Evolutionary conservation across 2,888 invertebrate species (phyloP), one percentile per base, ranked within the genome.

Genomic region (Apoda limacodes): DNA sequence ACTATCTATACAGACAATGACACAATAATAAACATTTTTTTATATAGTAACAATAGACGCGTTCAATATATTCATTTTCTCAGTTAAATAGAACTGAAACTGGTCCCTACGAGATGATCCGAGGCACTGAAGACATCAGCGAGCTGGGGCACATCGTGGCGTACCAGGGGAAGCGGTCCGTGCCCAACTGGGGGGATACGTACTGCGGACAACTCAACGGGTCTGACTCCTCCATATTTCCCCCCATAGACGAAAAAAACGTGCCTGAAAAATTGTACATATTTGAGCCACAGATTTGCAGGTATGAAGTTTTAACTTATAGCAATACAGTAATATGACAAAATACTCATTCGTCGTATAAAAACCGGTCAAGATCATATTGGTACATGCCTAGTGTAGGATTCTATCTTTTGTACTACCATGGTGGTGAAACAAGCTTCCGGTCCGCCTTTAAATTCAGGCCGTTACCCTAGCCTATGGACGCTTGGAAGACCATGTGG

Each of bases 231-330:
- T 57, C 84, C 0, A 69, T 84, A 19, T 85, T 82, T 59, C 64
- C 83, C 0, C 84, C 84, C 0, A 66, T 83, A 12, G 54, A 69
- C 5, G 60, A 65, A 25, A 50, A 41, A 7, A 50, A 67, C 4
- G 58, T 69, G 1, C 61, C 68, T 0, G 38, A 63, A 12, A 66
- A 46, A 28, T 40, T 85, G 9, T 71, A 82, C 32, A 69, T 68
- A 0, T 86, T 82, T 35, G 72, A 82, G 26, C 66, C 83, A 1
- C 85, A 86, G 37, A 57, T 85, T 19, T 87, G 86, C 75, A 76
- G 85, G 83, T 84, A 45, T 42, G 46, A 37, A 3, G 9, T 12
- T 22, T 12, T 19, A 3, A 12, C 25, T 19, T 13, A 25, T 23
- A 9, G 10, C 15, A n/a, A n/a, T n/a, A n/a, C n/a, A n/a, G n/a